A percentile compares a stretch with the other conserved stretches of the same genome.
These are phyloP conservation scores for Corythaixoides concolor DNA, from an alignment of 2,113 vertebrate species.

Conservation along the genomic window DNA sequence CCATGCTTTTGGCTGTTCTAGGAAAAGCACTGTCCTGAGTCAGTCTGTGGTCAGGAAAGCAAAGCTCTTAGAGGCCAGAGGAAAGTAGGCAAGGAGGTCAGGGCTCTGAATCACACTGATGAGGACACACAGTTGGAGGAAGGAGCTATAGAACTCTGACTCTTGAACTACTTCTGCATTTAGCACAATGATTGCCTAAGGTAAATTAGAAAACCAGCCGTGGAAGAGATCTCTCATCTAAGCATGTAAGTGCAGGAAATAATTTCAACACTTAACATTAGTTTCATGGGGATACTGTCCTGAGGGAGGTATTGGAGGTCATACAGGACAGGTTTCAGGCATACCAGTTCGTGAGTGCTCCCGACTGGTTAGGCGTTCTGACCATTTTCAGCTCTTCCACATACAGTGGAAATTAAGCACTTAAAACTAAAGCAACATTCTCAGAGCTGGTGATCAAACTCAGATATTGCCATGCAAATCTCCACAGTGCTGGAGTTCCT, in stretches of 20 bases:
- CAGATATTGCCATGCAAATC: background rate
- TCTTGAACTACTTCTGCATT: background rate
- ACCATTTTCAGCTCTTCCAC: background rate
- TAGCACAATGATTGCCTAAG: background rate
- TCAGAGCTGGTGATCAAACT: background rate
- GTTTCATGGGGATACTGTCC: background rate
- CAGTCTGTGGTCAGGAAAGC: background rate
- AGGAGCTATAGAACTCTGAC: background rate
- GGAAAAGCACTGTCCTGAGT: background rate
- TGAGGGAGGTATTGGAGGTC: background rate
- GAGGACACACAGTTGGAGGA: background rate
- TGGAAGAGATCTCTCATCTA: background rate
- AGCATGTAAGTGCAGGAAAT: background rate
- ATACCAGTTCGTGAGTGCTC: background rate
- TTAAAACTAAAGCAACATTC: background rate
- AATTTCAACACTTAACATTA: background rate
- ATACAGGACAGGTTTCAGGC: background rate
- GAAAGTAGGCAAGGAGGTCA: constrained; percentile 7
- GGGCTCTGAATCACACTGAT: background rate
- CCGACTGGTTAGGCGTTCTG: background rate
- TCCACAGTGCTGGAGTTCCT: background rate
- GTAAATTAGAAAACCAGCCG: background rate
- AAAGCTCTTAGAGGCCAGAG: background rate
- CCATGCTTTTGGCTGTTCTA: background rate
- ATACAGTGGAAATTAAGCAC: background rate